Conservation (phyloP, 2,888 invertebrate genomes). For the Timema podura region DNA sequence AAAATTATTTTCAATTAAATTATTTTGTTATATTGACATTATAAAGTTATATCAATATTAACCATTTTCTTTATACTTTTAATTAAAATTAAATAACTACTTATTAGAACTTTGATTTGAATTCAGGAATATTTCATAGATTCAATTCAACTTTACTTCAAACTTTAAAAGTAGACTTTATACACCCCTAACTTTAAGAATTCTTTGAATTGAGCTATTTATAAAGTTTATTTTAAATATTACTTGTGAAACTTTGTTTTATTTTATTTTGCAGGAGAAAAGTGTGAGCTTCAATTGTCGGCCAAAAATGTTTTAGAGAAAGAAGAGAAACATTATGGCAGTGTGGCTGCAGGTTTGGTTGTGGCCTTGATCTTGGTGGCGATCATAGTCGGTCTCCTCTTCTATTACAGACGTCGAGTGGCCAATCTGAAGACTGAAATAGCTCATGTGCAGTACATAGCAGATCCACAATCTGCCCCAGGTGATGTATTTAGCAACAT, state of each 20-base stretch:
- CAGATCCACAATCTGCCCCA: constrained; percentile 64
- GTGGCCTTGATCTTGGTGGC: constrained; percentile 60
- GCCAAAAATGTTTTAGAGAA: constrained; percentile 23
- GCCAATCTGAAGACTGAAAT: constrained; percentile 81
- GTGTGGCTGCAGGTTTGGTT: constrained; percentile 62
- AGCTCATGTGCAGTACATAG: constrained; percentile 81
- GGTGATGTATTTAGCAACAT: constrained; percentile 43
- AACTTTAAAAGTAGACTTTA: too few species aligned
- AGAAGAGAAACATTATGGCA: constrained; percentile 43
- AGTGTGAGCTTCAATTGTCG: constrained; percentile 56
- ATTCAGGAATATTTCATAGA: too few species aligned
- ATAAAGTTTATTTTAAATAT: too few species aligned
- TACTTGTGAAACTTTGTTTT: constrained; percentile 7
- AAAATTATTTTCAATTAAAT: too few species aligned
- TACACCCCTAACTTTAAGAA: too few species aligned
- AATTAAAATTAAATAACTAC: too few species aligned
- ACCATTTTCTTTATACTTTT: too few species aligned
- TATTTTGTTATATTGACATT: too few species aligned
- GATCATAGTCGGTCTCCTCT: constrained; percentile 58
- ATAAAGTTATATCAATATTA: too few species aligned
- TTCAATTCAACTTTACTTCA: too few species aligned
- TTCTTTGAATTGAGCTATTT: too few species aligned
- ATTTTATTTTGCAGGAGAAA: constrained; percentile 50
- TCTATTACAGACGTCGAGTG: constrained; percentile 78
- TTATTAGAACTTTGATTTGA: too few species aligned